Evolutionary conservation across 2,888 invertebrate genomes (phyloP).

Genomic region (Lasioglossum pauxillum): DNA sequence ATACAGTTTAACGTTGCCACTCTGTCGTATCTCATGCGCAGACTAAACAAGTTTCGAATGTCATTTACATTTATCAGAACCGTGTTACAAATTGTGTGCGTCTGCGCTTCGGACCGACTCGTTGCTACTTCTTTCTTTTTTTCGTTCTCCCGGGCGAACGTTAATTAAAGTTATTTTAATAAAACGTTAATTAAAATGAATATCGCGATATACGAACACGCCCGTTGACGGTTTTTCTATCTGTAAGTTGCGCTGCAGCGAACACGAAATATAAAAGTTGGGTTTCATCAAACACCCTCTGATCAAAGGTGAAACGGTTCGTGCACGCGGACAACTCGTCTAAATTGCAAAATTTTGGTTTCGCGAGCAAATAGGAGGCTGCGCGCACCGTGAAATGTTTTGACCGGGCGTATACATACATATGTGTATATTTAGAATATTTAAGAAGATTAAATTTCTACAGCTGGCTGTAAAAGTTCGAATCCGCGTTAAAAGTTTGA

Average conservation of each 20-base stretch:
- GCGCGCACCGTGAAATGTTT: background rate
- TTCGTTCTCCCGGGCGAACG: background rate
- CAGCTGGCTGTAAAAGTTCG: background rate
- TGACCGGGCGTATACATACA: background rate
- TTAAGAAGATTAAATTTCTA: slow-evolving; percentile 38
- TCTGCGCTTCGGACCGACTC: background rate
- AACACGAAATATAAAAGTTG: slow-evolving; percentile 1
- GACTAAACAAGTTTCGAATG: slow-evolving; percentile 11
- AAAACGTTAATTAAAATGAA: background rate
- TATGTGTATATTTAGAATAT: slow-evolving; percentile 6
- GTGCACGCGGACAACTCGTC: background rate
- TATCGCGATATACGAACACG: background rate
- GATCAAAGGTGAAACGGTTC: slow-evolving; percentile 33
- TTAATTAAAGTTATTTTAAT: slow-evolving; percentile 30
- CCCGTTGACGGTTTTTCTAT: background rate
- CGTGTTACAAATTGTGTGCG: slow-evolving; percentile 9
- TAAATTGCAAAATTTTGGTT: slow-evolving; percentile 28
- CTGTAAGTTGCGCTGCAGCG: background rate
- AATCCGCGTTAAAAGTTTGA: slow-evolving; percentile 34
- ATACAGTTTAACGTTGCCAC: background rate
- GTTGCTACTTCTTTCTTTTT: slow-evolving; percentile 2
- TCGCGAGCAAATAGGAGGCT: background rate
- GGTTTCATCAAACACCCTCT: slow-evolving; percentile 12
- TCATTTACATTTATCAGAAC: slow-evolving; percentile 31
- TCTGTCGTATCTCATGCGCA: background rate